Evolutionary conservation across 1,140 invertebrate species (phyloP), one percentile per base, ranked within the genome.

Genomic region (Harlomillsia oculata): DNA sequence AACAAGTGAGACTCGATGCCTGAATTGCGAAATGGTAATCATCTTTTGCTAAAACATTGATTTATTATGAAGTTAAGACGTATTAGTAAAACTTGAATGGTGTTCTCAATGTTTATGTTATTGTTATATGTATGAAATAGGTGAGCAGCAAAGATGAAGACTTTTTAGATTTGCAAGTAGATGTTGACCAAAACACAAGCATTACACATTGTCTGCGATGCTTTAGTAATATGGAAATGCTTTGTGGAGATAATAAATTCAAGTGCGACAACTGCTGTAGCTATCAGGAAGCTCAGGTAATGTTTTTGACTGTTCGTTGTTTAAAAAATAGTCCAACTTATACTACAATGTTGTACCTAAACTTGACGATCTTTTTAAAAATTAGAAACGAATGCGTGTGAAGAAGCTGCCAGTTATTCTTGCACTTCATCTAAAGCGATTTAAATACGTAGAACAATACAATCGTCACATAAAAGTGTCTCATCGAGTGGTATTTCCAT

Each of bases 221-320:
- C 71, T 99, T 98, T 73, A 96, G 90, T 68, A 95, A 94, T 74
- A 98, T 93, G 56, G 96, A 99, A 74, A 99, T 95, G 14, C 77
- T 99, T n/a, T 95, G 93, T 75, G 92, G 88, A 67, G 96, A 99
- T 72, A 97, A 98, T 76, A 99, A 99, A 77, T 99, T 99, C 71
- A 97, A 97, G 75, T 99, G 97, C 77, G 95, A 99, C 76, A 89
- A 96, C 66, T 99, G 97, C 72, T 93, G 90, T 72, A 96, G 91
- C 72, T 98, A 99, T 75, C 95, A 99, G 74, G 96, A 99, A 78
- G 96, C 95, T 34, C 85, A 88, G 72, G 87, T 88, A 75, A 71
- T n/a, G n/a, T 36, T 34, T 11, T 16, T 37, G 4, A 26, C 5
- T 21, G 2, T 46, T 8, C 6, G 32, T 53, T 28, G 14, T 4